Percentiles rank a stretch among this genome's conserved stretches.
Evolutionary conservation across 2,888 invertebrate species (phyloP).

Genomic region (Drosophila hamatofila): DNA sequence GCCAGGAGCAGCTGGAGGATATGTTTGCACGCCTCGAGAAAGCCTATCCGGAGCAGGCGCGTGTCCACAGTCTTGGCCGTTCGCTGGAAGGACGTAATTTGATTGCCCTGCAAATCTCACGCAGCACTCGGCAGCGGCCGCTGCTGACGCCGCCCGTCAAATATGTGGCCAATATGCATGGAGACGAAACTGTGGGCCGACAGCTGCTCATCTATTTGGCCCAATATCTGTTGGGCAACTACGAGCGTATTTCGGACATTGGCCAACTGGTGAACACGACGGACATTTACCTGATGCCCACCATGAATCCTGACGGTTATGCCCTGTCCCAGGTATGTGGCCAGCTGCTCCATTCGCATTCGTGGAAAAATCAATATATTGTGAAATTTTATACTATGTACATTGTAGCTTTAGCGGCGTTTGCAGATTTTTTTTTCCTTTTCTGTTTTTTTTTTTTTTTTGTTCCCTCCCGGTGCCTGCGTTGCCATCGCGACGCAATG

Average conservation of each 20-base stretch:
- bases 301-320: constrained; percentile 98
- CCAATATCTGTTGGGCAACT: constrained; percentile 92
- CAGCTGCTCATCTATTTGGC: constrained; percentile 93
- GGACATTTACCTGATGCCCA: constrained; percentile 97
- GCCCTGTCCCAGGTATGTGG: constrained; percentile 92
- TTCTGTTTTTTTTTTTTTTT: constrained; percentile 9
- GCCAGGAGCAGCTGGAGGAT: constrained; percentile 89
- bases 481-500: constrained; percentile 13
- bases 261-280: constrained; percentile 93
- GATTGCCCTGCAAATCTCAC: constrained; percentile 90
- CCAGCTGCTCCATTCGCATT: too few species aligned
- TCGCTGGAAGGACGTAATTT: constrained; percentile 93
- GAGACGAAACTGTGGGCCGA: constrained; percentile 95
- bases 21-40: constrained; percentile 88
- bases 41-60: constrained; percentile 89
- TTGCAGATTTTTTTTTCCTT: constrained; percentile 5
- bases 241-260: constrained; percentile 89
- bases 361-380: constrained; percentile 66
- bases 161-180: constrained; percentile 98
- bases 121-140: constrained; percentile 87
- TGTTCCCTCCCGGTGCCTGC: constrained; percentile 10
- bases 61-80: constrained; percentile 92
- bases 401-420: constrained; percentile 5
- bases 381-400: constrained; percentile 16
- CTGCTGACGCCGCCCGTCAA: constrained; percentile 95